These are phyloP conservation scores for Tetragnatha montana DNA, from an alignment of 2,888 invertebrate species.

Conservation along the genomic window DNA sequence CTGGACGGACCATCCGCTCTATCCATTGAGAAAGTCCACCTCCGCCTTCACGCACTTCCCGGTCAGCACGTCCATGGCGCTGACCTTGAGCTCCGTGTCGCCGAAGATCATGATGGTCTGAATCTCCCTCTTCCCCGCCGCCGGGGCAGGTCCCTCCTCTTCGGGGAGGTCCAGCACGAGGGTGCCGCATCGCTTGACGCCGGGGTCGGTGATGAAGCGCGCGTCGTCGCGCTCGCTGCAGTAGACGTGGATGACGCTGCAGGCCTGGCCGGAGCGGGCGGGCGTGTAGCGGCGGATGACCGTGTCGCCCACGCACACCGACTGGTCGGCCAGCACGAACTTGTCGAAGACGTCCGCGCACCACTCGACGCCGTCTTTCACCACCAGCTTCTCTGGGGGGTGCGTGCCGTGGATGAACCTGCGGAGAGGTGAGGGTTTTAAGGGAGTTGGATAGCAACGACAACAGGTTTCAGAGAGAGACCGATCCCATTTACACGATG, in stretches of 20 bases:
- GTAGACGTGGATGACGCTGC: constrained; percentile 79
- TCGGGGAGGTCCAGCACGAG: constrained; percentile 77
- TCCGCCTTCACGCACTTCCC: constrained; percentile 77
- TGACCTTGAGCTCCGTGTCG: constrained; percentile 79
- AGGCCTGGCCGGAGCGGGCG: constrained; percentile 77
- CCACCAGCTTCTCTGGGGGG: constrained; percentile 78
- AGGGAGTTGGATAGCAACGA: background rate
- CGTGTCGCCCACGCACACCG: constrained; percentile 78
- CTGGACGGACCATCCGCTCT: background rate
- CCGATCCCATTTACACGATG: no score
- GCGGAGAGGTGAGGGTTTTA: background rate
- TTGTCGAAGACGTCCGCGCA: constrained; percentile 80
- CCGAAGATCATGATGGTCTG: constrained; percentile 79
- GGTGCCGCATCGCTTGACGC: constrained; percentile 78
- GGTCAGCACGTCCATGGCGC: constrained; percentile 78
- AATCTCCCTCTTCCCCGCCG: constrained; percentile 76
- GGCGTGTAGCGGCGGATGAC: constrained; percentile 79
- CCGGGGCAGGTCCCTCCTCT: background rate
- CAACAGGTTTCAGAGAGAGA: no score
- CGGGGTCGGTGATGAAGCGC: constrained; percentile 78
- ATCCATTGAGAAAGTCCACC: constrained; percentile 77
- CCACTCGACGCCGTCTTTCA: constrained; percentile 78
- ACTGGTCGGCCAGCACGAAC: constrained; percentile 78
- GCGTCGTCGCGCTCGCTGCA: constrained; percentile 77
- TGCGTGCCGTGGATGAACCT: constrained; percentile 77